Percentiles rank a stretch among this genome's conserved stretches.
Conservation (phyloP, 2,797 vertebrate genomes). For the Sylvilagus floridanus region DNA sequence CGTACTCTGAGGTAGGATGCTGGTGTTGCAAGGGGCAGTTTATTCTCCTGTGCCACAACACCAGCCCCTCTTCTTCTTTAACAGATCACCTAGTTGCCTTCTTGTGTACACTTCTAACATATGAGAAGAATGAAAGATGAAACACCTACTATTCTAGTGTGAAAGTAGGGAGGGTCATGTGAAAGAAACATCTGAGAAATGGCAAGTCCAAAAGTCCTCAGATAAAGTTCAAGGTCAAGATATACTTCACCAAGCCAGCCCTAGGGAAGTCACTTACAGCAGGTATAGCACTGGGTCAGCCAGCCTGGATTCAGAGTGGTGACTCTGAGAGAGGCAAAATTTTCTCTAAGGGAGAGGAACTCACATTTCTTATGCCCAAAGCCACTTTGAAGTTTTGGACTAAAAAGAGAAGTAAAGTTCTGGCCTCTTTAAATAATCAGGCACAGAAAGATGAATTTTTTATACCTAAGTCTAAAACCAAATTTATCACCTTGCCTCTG, state of each 20-base stretch:
- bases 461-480: conserved; percentile 57
- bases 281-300: not conserved
- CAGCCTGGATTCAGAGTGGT: conserved; percentile 2
- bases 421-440: conserved; percentile 73
- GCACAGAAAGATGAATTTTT: conserved; percentile 60
- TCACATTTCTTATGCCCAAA: conserved; percentile 76
- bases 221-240: conserved; percentile 55
- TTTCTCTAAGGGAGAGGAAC: conserved; percentile 51
- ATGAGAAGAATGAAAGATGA: not conserved
- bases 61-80: not conserved
- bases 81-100: not conserved
- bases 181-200: conserved; percentile 51
- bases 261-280: not conserved
- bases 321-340: conserved; percentile 59
- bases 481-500: conserved; percentile 22
- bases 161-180: not conserved
- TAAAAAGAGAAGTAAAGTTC: conserved; percentile 73
- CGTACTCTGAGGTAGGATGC: too few relatives aligned
- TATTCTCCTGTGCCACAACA: too few relatives aligned
- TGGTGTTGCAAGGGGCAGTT: too few relatives aligned
- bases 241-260: not conserved
- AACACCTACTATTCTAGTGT: not conserved
- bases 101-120: not conserved
- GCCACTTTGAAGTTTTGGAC: conserved; percentile 78
- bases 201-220: conserved; percentile 18